Evolutionary conservation across 2,888 invertebrate genomes (phyloP), one percentile per base, ranked within the genome.

Genomic region (Lampropteryx suffumata): DNA sequence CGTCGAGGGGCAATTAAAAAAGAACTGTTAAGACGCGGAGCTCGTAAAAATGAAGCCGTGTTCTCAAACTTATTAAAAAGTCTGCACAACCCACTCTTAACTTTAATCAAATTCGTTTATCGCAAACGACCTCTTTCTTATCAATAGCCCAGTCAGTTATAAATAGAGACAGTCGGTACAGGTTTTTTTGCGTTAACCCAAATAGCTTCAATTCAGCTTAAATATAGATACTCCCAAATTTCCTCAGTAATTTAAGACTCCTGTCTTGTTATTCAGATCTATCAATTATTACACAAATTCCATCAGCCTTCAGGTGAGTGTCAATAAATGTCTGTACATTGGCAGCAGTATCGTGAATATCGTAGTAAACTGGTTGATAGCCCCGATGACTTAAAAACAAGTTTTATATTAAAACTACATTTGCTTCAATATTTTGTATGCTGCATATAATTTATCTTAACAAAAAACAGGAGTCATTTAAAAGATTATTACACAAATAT

Each of bases 1-100:
- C 82, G 81, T 78, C 75, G 76, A 84, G 84, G 70, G 82, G 80
- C 84, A 88, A 89, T 89, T 87, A 87, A 84, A 87, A 86, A 84
- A 82, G 75, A 83, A 86, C 84, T 83, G 85, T 82, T 81, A 86
- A 87, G 85, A 82, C 75, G 73, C 28, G 50, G 61, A 65, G 71
- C 78, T 86, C 86, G 82, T 86, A 86, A 87, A 83, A 87, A 81
- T 80, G 68, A 82, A 88, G 79, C 82, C 83, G 81, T 83, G 84
- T 84, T 84, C 80, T 76, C 74, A 77, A 61, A 82, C 84, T 87
- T 84, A 88, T 88, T 88, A 85, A 87, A 84, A 85, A 84, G 74
- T 82, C 76, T 71, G 72, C 76, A 76, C 72, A 82, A 80, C 84
- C 79, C 62, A 64, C 73, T 73, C 76, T 71, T 73, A 74, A 78